Conservation (phyloP, 1,140 invertebrate species). For the Bombus soroeensis region DNA sequence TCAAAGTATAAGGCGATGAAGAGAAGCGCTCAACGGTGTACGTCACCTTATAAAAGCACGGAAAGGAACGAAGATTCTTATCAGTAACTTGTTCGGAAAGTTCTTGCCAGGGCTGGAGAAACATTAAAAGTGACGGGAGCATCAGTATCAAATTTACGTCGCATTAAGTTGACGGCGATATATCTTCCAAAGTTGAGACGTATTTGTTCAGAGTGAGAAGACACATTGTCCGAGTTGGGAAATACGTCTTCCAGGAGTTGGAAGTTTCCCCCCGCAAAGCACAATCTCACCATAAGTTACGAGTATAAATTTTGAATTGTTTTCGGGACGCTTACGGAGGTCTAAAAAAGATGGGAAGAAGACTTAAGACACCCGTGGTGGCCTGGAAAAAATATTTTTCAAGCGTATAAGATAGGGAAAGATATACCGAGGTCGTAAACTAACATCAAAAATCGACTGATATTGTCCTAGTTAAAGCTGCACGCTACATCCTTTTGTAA, state of each 20-base stretch:
- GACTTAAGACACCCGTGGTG: neutral
- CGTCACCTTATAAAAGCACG: neutral
- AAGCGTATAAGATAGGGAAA: neutral
- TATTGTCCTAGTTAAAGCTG: neutral
- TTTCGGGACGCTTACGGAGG: neutral
- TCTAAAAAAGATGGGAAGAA: neutral
- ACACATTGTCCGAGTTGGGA: conserved; percentile 47
- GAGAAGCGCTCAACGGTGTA: neutral
- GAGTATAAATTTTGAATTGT: conserved; percentile 44
- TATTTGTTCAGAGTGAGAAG: conserved; percentile 44
- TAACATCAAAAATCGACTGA: neutral
- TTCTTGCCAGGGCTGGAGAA: neutral
- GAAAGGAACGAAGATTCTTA: neutral
- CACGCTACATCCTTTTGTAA: neutral
- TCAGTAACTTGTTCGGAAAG: neutral
- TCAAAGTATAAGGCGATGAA: no score
- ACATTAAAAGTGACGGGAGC: conserved; percentile 26
- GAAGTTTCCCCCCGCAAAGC: conserved; percentile 29
- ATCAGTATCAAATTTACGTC: conserved; percentile 48
- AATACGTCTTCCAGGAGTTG: conserved; percentile 28
- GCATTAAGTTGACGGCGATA: conserved; percentile 37
- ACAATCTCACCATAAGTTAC: conserved; percentile 33
- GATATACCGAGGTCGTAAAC: neutral
- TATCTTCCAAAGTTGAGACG: conserved; percentile 33
- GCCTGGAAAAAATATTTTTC: neutral